These are phyloP conservation scores for Monoplex corrugatus DNA, from an alignment of 2,888 invertebrate species.

Conservation along the genomic window DNA sequence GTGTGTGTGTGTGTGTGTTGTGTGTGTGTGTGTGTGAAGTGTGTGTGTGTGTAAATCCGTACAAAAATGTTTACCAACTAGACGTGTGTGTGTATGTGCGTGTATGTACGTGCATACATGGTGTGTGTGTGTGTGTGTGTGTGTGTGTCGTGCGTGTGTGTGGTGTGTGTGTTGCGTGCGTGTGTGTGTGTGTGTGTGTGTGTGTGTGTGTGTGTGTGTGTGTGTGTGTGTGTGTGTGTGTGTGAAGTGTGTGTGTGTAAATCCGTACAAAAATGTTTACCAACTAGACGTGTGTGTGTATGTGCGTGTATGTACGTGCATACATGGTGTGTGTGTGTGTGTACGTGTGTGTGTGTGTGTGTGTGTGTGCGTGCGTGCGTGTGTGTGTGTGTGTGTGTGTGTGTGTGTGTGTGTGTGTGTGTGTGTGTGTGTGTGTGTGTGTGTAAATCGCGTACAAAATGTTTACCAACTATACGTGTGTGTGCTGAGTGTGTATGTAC, in stretches of 20 bases:
- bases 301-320: neutral
- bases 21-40: neutral
- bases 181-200: neutral
- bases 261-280: neutral
- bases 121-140: slow-evolving; percentile 25
- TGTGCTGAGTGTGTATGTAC: neutral
- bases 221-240: neutral
- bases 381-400: neutral
- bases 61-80: too few species aligned
- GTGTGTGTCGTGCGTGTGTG: neutral
- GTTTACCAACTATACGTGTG: too few species aligned
- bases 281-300: neutral
- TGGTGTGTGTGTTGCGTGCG: neutral
- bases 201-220: neutral
- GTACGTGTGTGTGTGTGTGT: neutral
- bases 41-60: too few species aligned
- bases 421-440: neutral
- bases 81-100: too few species aligned
- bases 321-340: slow-evolving; percentile 14
- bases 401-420: slow-evolving; percentile 26
- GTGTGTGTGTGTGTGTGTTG: neutral
- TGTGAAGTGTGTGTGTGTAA: neutral
- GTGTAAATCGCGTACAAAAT: neutral
- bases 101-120: too few species aligned
- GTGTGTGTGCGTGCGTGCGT: neutral